Evolutionary conservation across 1,140 invertebrate genomes (phyloP).

Genomic region (Goniozus legneri): DNA sequence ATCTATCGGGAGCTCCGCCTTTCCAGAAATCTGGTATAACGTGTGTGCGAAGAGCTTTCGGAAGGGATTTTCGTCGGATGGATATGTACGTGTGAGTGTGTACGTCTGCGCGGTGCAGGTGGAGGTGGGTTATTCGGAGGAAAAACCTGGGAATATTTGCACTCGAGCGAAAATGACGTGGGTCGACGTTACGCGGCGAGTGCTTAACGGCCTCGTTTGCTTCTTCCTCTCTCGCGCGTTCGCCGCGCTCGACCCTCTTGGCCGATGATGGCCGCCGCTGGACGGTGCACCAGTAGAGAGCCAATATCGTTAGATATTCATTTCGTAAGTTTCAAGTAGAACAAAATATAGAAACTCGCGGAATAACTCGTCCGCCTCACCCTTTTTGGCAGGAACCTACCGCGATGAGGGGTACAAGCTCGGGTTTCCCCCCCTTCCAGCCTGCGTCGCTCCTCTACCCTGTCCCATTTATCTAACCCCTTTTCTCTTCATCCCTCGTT

Average conservation of each 20-base stretch:
- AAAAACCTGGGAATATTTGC: conserved; percentile 36
- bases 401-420: background rate
- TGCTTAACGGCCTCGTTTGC: conserved; percentile 3
- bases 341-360: conserved; percentile 47
- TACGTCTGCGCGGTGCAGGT: background rate
- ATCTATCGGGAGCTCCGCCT: no score
- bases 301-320: conserved; percentile 53
- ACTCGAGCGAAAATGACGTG: conserved; percentile 34
- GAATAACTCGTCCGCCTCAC: conserved; percentile 18
- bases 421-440: background rate
- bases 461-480: background rate
- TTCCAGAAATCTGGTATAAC: no score
- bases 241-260: conserved; percentile 2
- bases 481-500: background rate
- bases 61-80: conserved; percentile 1
- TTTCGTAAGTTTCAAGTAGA: conserved; percentile 52
- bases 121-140: background rate
- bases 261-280: background rate
- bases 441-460: background rate
- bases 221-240: background rate
- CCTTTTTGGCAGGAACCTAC: background rate
- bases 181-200: conserved; percentile 18
- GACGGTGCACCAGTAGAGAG: conserved; percentile 20
- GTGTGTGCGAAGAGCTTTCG: no score
- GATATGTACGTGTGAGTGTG: background rate